phyloP scores from a whole-genome alignment of 2,888 invertebrate genomes.

The Notocelia uddmanniana region DNA sequence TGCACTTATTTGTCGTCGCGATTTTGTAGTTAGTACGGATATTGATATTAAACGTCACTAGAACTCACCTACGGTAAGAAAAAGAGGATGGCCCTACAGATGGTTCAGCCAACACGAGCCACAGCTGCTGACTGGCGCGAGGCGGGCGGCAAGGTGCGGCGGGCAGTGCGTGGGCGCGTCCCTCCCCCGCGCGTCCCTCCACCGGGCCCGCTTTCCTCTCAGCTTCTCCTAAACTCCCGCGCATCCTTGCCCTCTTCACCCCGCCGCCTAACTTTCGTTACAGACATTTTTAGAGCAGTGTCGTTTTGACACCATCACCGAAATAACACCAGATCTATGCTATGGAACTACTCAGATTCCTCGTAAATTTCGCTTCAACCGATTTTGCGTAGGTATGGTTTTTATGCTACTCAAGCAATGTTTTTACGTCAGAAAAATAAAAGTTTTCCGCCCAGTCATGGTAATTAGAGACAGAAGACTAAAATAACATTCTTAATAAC shows the following conservation, averaged over 20 bases:
- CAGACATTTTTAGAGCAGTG: conserved; percentile 84
- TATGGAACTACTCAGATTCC: conserved; percentile 64
- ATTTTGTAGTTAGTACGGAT: conserved; percentile 63
- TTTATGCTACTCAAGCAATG: conserved; percentile 18
- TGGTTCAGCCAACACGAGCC: conserved; percentile 88
- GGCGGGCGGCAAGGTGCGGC: conserved; percentile 83
- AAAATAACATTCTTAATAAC: background rate
- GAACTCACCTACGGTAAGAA: conserved; percentile 82
- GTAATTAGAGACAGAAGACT: background rate
- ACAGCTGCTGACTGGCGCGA: conserved; percentile 83
- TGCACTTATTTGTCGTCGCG: conserved; percentile 57
- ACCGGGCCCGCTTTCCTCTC: conserved; percentile 38
- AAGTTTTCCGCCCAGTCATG: background rate
- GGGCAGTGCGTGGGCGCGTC: conserved; percentile 76
- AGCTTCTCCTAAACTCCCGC: conserved; percentile 52
- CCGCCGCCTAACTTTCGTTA: conserved; percentile 54
- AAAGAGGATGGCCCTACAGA: conserved; percentile 84
- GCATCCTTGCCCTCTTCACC: conserved; percentile 52
- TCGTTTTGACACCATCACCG: conserved; percentile 85
- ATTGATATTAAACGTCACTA: conserved; percentile 61
- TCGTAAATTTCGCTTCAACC: conserved; percentile 61
- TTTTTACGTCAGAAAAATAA: background rate
- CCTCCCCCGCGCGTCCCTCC: conserved; percentile 57
- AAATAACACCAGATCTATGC: conserved; percentile 79
- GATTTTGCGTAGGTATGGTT: conserved; percentile 47